Evolutionary conservation across 2,797 vertebrate genomes (phyloP), one percentile per base, ranked within the genome.

Genomic region (Gymnothorax reevesii): DNA sequence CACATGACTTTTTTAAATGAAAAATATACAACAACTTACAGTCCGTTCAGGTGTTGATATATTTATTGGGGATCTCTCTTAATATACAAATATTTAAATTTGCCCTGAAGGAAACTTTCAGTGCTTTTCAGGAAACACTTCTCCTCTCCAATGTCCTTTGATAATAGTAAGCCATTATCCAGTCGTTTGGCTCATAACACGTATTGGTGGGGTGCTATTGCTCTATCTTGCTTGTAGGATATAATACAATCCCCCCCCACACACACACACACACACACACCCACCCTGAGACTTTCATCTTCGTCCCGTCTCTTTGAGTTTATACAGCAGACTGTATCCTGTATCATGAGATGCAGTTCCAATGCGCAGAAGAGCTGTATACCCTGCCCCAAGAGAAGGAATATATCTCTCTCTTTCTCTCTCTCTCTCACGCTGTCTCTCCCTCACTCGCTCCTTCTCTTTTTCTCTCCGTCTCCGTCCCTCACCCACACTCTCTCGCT

Each of bases 1-100:
- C 86, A 87, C 83, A 87, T 57, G 42, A 55, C 84, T 87, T 86
- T 86, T 73, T 8, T 27, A 54, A 86, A 54, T 60, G 3, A 82
- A 54, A 87, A 87, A 84, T 84, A 87, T 83, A 66, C 75, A 66
- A 83, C 62, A 20, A 42, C 33, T 27, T 57, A 59, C 25, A 4
- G 33, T 59, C 59, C 25, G n/a, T 10, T 12, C 80, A 57, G 80
- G 33, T 82, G 52, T 80, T 17, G 13, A 54, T 54, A 54, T 55
- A 79, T 55, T 7, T 55, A 54, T 79, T 79, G 49, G 33, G 73
- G 73, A 17, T 75, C 54, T 49, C 59, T 10, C n/a, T 27, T 83
- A 2, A 6, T 6, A 57, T 33, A 27, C 13, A 57, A 57, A 57
- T 57, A 83, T 25, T n/a, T 82, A 2, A 54, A 9, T 27, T 57